These are phyloP conservation scores for Corapipo altera DNA, from an alignment of 2,113 vertebrate species.

Conservation along the genomic window DNA sequence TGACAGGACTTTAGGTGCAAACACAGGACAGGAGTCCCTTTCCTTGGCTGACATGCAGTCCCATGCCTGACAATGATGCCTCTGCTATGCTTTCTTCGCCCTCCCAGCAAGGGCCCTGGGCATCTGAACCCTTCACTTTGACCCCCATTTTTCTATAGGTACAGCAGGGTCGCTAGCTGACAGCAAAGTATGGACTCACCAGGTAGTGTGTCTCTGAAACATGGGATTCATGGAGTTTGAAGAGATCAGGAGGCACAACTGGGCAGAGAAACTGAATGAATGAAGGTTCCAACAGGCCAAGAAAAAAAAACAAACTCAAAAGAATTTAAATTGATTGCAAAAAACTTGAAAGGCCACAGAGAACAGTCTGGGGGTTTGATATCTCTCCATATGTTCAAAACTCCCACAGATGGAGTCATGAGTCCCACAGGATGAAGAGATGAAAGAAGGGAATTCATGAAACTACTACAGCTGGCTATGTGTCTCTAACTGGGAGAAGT, in stretches of 20 bases:
- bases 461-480: not conserved
- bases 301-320: not conserved
- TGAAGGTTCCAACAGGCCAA: not conserved
- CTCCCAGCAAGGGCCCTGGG: not conserved
- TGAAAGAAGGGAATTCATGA: constrained; percentile 54
- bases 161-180: accelerated
- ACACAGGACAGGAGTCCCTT: not conserved
- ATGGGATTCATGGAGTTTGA: not conserved
- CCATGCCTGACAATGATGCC: not conserved
- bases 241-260: not conserved
- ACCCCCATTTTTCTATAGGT: not conserved
- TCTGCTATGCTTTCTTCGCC: not conserved
- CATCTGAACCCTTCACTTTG: not conserved
- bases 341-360: not conserved
- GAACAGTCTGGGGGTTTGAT: not conserved
- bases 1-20: not conserved
- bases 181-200: not conserved
- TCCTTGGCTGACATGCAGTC: not conserved
- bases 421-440: constrained; percentile 45
- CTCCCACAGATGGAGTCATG: constrained; percentile 27
- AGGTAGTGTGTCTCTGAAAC: not conserved
- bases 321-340: not conserved
- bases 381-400: constrained; percentile 45
- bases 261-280: not conserved
- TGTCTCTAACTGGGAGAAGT: not conserved